Evolutionary conservation across 2,888 invertebrate genomes (phyloP), one percentile per base, ranked within the genome.

Genomic region (Acanthoscelides obtectus): DNA sequence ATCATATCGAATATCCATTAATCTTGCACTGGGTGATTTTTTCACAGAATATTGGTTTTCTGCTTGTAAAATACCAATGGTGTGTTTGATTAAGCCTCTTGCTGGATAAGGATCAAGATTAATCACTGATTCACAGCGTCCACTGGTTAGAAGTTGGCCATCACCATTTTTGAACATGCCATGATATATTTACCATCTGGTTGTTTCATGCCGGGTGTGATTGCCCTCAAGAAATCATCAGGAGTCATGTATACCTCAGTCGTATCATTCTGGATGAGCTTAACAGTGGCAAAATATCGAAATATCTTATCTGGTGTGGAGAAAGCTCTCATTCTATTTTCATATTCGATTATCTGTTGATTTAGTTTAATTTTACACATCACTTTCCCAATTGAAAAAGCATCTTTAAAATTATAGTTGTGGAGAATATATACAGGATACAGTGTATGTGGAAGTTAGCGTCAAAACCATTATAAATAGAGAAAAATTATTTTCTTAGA

Each of bases 241-340:
- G 98, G 98, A 68, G 98, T 98, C 98, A 99, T 99, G 84, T 90
- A 98, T 78, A 95, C 90, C 85, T 95, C 94, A 71, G 90, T 90
- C 89, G 78, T 87, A 77, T 91, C 90, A 77, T 87, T 86, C 81
- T 87, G 87, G 74, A 89, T 87, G 73, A 97, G 87, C 88, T 94
- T 94, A 79, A 98, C 91, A 22, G 98, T 98, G 67, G 98, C 98
- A 90, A 99, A 99, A 87, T 99, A 99, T 78, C 99, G 93, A 88
- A 99, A 99, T 85, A 99, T 97, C 89, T 99, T 99, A 87, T 99
- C 98, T 69, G 98, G 98, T 64, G 98, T 97, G n/a, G 98, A 98
- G 88, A 93, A 98, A 77, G 94, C 89, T 80, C 98, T 89, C 88
- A 99, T 93, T 83, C 98, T 91, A 87, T 99, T 98, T 87, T 99